phyloP scores from a whole-genome alignment of 2,113 vertebrate genomes.

The Tangachromis dhanisi region DNA sequence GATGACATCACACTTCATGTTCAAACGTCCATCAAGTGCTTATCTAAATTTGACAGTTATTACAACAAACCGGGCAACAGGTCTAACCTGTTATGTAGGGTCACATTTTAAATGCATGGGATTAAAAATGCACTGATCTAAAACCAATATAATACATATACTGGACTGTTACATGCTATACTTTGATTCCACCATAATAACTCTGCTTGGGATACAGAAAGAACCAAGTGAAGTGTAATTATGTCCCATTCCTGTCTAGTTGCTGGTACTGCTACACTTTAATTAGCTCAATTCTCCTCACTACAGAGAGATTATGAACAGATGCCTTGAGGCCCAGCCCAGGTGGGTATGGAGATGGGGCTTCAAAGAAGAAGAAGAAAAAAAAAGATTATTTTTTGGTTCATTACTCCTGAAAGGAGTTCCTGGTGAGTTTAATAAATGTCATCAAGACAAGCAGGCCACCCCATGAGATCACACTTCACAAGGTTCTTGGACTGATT shows the following conservation, averaged over 20 bases:
- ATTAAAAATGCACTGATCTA: neutral
- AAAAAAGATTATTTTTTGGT: neutral
- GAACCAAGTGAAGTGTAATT: slow-evolving; percentile 34
- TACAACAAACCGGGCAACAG: neutral
- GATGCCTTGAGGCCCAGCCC: slow-evolving; percentile 23
- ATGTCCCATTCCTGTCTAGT: slow-evolving; percentile 23
- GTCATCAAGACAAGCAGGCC: slow-evolving; percentile 16
- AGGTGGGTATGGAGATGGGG: slow-evolving; percentile 34
- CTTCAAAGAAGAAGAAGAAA: slow-evolving; percentile 5
- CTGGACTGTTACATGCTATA: neutral
- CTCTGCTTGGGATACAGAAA: neutral
- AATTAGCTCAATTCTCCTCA: slow-evolving; percentile 52
- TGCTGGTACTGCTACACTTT: slow-evolving; percentile 34
- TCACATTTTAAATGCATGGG: neutral
- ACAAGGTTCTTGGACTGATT: slow-evolving; percentile 11
- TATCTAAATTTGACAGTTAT: neutral
- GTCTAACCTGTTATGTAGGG: too few species aligned
- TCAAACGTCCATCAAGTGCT: neutral
- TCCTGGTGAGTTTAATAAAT: slow-evolving; percentile 42
- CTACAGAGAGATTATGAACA: slow-evolving; percentile 39
- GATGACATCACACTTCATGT: neutral
- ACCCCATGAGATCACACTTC: slow-evolving; percentile 8
- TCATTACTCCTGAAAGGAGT: slow-evolving; percentile 37
- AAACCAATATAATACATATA: neutral
- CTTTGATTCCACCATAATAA: neutral